Evolutionary conservation across 2,888 invertebrate genomes (phyloP).

Genomic region (Monochamus alternatus): DNA sequence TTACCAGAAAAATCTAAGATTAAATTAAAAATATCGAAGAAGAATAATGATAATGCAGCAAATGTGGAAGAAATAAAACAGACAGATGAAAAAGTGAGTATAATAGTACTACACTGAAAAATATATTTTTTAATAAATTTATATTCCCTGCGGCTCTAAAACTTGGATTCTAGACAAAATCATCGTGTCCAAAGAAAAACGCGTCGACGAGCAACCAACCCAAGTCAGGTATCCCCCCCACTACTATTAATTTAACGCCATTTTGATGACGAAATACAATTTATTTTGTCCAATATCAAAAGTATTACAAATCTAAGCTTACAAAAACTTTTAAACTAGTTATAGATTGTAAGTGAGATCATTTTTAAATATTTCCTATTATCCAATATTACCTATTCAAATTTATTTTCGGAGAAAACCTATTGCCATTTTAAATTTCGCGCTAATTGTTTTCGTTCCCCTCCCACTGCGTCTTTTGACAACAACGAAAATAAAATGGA

Average conservation of each 20-base stretch:
- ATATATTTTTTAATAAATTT: conserved; percentile 17
- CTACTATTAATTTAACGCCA: conserved; percentile 26
- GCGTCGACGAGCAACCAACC: conserved; percentile 7
- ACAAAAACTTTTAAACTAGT: neutral
- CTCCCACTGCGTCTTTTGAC: conserved; percentile 38
- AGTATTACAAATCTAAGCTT: neutral
- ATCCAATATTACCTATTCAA: neutral
- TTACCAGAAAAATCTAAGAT: conserved; percentile 51
- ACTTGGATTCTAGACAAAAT: conserved; percentile 28
- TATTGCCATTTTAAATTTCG: conserved; percentile 31
- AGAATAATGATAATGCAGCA: conserved; percentile 48
- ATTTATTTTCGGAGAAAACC: neutral
- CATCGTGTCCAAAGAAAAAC: conserved; percentile 23
- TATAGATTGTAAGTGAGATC: neutral
- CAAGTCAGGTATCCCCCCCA: conserved; percentile 17
- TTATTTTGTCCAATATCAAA: neutral
- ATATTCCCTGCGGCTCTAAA: conserved; percentile 38
- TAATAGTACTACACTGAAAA: conserved; percentile 11
- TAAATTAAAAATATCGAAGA: conserved; percentile 53
- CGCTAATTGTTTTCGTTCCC: conserved; percentile 27
- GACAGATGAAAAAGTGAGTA: conserved; percentile 41
- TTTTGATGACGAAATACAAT: conserved; percentile 28
- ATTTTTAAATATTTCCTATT: neutral
- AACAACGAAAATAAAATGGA: conserved; percentile 44
- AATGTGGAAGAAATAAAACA: conserved; percentile 50